Percentiles rank a stretch among this genome's conserved stretches.
These are phyloP conservation scores for Sylvietta virens DNA, from an alignment of 2,113 vertebrate species.

Conservation along the genomic window DNA sequence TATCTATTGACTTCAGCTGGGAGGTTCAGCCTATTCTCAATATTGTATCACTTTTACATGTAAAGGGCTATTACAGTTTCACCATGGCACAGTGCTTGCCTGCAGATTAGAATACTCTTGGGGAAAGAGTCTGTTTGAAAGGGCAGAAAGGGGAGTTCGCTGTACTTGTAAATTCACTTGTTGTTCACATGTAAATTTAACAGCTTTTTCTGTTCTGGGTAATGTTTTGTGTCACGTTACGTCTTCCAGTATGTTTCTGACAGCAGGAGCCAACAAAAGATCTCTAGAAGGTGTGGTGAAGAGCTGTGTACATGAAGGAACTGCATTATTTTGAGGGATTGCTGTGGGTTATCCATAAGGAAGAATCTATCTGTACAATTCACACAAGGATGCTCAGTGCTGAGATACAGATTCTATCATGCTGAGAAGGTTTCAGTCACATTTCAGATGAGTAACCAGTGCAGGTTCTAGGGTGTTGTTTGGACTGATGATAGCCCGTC, in stretches of 20 bases:
- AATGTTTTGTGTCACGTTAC: neutral
- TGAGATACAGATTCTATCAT: neutral
- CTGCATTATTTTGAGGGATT: neutral
- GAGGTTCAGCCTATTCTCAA: neutral
- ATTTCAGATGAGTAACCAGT: neutral
- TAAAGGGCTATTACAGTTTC: neutral
- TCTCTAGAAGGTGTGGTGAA: neutral
- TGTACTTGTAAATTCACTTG: no score
- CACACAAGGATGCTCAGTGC: fast-evolving
- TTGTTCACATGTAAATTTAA: neutral
- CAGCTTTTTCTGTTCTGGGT: neutral
- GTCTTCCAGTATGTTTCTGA: neutral
- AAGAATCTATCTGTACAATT: neutral
- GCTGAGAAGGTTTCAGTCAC: neutral
- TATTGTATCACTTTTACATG: neutral
- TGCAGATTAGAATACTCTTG: neutral
- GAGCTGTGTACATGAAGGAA: neutral
- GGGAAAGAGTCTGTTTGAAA: neutral
- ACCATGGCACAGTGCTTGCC: neutral
- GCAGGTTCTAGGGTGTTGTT: neutral
- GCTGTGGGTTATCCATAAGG: neutral
- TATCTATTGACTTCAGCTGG: neutral
- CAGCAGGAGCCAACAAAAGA: neutral
- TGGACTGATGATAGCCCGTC: neutral
- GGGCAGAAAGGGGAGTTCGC: neutral